Evolutionary conservation across 2,797 vertebrate genomes (phyloP), one percentile per base, ranked within the genome.

Genomic region (Orestias chungarensis): DNA sequence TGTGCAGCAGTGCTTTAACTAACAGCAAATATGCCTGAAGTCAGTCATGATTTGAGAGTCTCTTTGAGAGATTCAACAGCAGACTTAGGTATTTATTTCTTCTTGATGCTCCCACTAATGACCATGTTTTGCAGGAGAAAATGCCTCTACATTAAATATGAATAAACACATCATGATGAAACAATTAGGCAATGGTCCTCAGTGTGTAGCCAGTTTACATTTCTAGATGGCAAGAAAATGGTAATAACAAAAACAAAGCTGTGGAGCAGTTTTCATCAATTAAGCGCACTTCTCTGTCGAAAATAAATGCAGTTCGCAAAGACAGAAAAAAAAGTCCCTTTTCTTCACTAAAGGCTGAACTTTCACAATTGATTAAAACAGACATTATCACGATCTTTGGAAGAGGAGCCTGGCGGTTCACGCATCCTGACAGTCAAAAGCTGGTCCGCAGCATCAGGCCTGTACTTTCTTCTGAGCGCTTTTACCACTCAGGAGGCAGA

Each of bases 1-100:
- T 61, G 73, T 73, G 71, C 65, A 62, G 74, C 43, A 54, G 57
- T 44, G 66, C 79, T 83, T 76, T 66, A 40, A 15, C 84, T 68
- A 57, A 79, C 78, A 65, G 66, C 71, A 87, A 90, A 90, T 81
- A 91, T 29, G 91, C 92, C 93, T 87, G 81, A 74, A 93, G 94
- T 91, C 91, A 92, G 85, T 88, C 83, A 69, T 78, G 29, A 93
- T 94, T 91, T 87, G 42, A 86, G 65, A 94, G 92, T 94, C 93
- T 93, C 92, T 94, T 93, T 94, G 93, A 93, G 91, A 92, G 81
- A 85, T 85, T 87, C 91, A 90, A 91, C 82, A 91, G 91, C 89
- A 92, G 89, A 92, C 90, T 82, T 86, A 82, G 72, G 82, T 86
- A 87, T 91, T 88, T 93, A 84, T 88, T 86, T 91, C 79, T 88